Conservation (phyloP, 1,140 invertebrate genomes). For the Cepaea nemoralis region DNA sequence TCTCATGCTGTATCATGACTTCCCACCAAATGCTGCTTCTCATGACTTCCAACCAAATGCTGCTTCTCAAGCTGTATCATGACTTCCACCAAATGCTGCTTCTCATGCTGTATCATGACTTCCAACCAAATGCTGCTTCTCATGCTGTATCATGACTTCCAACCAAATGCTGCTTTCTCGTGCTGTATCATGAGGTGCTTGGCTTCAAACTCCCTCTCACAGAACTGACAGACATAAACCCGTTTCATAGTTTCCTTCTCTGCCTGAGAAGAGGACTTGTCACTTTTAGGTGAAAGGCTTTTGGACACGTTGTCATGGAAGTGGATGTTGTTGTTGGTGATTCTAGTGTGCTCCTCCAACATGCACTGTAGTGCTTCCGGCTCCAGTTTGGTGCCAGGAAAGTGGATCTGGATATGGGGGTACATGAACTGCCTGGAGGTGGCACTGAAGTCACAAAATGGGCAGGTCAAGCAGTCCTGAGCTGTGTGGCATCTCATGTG, state of each 20-base stretch:
- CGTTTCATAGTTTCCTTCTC: slow-evolving; percentile 40
- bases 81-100: slow-evolving; percentile 56
- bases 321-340: slow-evolving; percentile 42
- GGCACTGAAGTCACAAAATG: slow-evolving; percentile 63
- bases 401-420: slow-evolving; percentile 62
- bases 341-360: slow-evolving; percentile 35
- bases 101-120: too few relatives aligned
- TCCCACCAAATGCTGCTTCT: too few relatives aligned
- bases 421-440: slow-evolving; percentile 50
- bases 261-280: slow-evolving; percentile 18
- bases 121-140: slow-evolving; percentile 60
- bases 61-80: too few relatives aligned
- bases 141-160: slow-evolving; percentile 65
- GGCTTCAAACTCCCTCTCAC: slow-evolving; percentile 66
- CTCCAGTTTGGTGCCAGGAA: slow-evolving; percentile 58
- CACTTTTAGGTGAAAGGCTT: background rate
- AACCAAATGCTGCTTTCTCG: too few relatives aligned
- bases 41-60: too few relatives aligned
- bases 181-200: slow-evolving; percentile 61
- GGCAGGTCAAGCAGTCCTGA: slow-evolving; percentile 54
- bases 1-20: too few relatives aligned
- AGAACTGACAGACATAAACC: slow-evolving; percentile 67
- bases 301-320: background rate
- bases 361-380: slow-evolving; percentile 43
- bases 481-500: slow-evolving; percentile 57